Evolutionary conservation across 2,113 vertebrate species (phyloP), one percentile per base, ranked within the genome.

Genomic region (Anas platyrhynchos): DNA sequence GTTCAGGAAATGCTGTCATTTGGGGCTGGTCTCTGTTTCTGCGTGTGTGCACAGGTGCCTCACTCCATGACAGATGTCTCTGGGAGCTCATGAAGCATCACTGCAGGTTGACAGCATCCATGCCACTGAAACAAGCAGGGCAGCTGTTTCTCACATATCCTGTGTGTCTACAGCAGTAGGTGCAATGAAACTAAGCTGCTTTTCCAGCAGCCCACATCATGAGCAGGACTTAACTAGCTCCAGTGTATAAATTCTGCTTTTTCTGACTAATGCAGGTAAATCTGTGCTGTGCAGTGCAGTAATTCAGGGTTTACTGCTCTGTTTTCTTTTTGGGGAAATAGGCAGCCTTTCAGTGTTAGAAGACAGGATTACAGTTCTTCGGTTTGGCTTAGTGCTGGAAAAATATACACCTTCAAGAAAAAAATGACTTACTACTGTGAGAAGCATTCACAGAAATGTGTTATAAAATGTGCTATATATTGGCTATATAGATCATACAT

Each of bases 21-120:
- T 9, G 56, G 9, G 15, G 16, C 36, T 81, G 52, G 15, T 71
- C 83, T 86, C 27, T 78, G 22, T 82, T 44, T 2, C 6, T 36
- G 31, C 38, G 58, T 0, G 66, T 0, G 0, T 34, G 34, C 21
- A 67, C 43, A 44, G 20, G 31, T 67, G 31, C 21, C 65, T 32
- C 3, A 23, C 43, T 8, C 31, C 13, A 1, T 44, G 56, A 6
- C 0, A 7, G 27, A 8, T 61, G 32, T 87, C 67, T 63, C 41
- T 78, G 69, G 65, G 77, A 82, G 81, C 46, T 89, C 61, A 63
- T 74, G 84, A 36, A 43, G 86, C 59, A 52, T 11, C 7, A 1
- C 38, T 80, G 82, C 25, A 23, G 34, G 26, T 13, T 63, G 58
- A 16, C 38, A 56, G 41, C 46, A 25, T 44, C 48, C 67, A 55